Evolutionary conservation across 2,797 vertebrate species (phyloP), one percentile per base, ranked within the genome.

Genomic region (Bucorvus abyssinicus): DNA sequence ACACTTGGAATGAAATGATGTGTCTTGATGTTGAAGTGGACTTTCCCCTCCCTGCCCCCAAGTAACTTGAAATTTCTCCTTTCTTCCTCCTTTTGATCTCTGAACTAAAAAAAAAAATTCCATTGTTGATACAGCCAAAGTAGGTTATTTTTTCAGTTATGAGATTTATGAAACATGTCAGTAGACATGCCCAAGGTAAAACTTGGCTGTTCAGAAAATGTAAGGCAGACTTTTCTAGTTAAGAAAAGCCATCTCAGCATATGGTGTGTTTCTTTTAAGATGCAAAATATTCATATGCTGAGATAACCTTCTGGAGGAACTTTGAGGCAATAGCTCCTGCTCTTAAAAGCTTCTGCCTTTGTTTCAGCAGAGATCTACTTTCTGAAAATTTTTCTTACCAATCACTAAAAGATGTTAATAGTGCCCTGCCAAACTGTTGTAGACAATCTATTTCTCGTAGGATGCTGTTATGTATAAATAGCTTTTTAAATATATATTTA

Each of bases 251-350:
- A 56, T 67, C 80, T 65, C 32, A 89, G 77, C 93, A 93, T 97
- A 97, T 96, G 95, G 86, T 90, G 74, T 74, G 29, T 93, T 95
- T 93, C 81, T 94, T 80, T 89, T 70, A 84, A 84, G 86, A 87
- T 77, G 36, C 70, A 82, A 95, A 95, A 93, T 94, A 94, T 90
- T 83, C 56, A 60, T 89, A 95, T 60, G 82, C 64, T 74, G 89
- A 83, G 47, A 92, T 81, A 95, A 84, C 86, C 86, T 95, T 89
- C 84, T 90, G 92, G 84, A 86, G 57, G 76, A 94, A 84, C 82
- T 94, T 83, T 6, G 22, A 93, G 75, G 86, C 78, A 92, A 13
- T 60, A 74, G 19, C 49, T 93, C 34, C 70, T 83, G 63, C 44
- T 84, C 84, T 82, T 90, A 60, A 79, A 79, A 59, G 74, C 77